Evolutionary conservation across 2,888 invertebrate genomes (phyloP).

Genomic region (Brenthis ino): DNA sequence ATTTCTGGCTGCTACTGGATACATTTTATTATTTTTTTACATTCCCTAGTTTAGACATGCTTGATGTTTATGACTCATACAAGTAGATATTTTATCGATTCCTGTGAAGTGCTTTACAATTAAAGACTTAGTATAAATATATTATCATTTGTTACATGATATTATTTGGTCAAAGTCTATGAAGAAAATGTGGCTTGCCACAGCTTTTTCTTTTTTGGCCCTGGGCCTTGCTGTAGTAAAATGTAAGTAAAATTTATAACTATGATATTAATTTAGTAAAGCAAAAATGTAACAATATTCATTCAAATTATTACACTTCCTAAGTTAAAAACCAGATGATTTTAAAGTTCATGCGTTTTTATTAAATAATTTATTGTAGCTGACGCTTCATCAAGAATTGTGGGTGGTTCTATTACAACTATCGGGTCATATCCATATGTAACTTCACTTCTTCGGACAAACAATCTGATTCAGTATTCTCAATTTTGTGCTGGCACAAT

Average conservation of each 20-base stretch:
- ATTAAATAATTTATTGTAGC: neutral
- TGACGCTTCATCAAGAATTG: slow-evolving; percentile 43
- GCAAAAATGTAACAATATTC: too few species aligned
- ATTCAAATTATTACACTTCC: too few species aligned
- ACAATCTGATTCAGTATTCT: slow-evolving; percentile 21
- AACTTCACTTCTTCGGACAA: slow-evolving; percentile 45
- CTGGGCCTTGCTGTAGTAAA: slow-evolving; percentile 42
- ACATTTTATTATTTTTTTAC: too few species aligned
- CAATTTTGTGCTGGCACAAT: slow-evolving; percentile 43
- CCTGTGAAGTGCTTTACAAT: too few species aligned
- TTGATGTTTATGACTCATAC: too few species aligned
- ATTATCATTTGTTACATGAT: neutral
- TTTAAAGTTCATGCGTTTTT: too few species aligned
- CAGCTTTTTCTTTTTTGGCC: slow-evolving; percentile 31
- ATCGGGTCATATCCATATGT: slow-evolving; percentile 51
- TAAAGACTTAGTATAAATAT: too few species aligned
- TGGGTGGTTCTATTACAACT: slow-evolving; percentile 52
- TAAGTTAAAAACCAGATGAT: too few species aligned
- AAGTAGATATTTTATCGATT: too few species aligned
- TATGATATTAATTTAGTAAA: neutral
- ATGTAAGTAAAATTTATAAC: slow-evolving; percentile 41
- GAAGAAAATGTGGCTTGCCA: slow-evolving; percentile 35
- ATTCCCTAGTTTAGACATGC: too few species aligned
- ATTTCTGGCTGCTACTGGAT: too few species aligned
- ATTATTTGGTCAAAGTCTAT: neutral